Evolutionary conservation across 2,888 invertebrate genomes (phyloP).

Genomic region (Bibio marci): DNA sequence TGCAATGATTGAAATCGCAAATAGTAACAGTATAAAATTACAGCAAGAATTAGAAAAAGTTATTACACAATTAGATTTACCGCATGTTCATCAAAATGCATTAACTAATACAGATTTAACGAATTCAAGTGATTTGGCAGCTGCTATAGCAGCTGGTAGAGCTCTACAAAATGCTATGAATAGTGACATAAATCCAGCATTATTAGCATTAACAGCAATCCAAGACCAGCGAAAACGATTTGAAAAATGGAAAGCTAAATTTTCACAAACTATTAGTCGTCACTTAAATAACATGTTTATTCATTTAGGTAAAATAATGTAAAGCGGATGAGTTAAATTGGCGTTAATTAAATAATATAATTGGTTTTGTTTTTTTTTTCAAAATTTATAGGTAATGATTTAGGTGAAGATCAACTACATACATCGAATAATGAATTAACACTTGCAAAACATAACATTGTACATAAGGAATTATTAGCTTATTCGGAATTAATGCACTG

Average conservation of each 20-base stretch:
- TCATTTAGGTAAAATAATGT: constrained; percentile 72
- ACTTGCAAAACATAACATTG: constrained; percentile 57
- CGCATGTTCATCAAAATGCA: constrained; percentile 44
- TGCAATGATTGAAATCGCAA: constrained; percentile 68
- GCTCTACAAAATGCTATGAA: constrained; percentile 59
- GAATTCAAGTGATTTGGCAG: constrained; percentile 39
- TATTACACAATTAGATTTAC: constrained; percentile 55
- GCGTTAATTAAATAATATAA: constrained; percentile 32
- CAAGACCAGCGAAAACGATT: constrained; percentile 65
- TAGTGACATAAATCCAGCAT: constrained; percentile 43
- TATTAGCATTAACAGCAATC: constrained; percentile 52
- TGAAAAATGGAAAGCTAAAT: constrained; percentile 58
- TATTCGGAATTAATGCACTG: constrained; percentile 87
- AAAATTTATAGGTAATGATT: constrained; percentile 38
- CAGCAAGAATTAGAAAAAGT: constrained; percentile 62
- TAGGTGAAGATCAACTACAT: constrained; percentile 39
- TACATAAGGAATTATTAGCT: constrained; percentile 72
- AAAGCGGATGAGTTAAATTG: too few species aligned
- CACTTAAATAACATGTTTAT: constrained; percentile 91
- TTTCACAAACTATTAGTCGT: constrained; percentile 67
- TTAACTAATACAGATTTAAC: constrained; percentile 58
- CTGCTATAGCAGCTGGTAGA: constrained; percentile 52
- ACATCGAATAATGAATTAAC: constrained; percentile 34
- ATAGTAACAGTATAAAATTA: constrained; percentile 66
- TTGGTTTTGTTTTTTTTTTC: too few species aligned